Conservation (phyloP, 92 coral and sea anemone species). For the Desmophyllum pertusum region DNA sequence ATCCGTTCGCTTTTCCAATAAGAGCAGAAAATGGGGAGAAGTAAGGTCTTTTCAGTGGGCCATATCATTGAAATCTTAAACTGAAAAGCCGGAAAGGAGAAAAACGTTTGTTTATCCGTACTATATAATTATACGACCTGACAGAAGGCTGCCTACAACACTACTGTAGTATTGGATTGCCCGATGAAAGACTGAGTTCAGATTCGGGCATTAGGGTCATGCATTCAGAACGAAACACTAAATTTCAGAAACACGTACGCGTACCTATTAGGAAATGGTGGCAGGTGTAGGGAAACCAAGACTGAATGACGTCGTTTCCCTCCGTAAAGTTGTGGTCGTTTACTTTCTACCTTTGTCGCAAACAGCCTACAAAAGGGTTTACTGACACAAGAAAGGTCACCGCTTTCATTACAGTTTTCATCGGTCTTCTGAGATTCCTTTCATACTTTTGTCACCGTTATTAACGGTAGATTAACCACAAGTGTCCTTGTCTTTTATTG, state of each 20-base stretch:
- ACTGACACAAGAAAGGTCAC: constrained; percentile 1
- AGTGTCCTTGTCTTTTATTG: background rate
- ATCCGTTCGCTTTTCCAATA: background rate
- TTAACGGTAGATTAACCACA: background rate
- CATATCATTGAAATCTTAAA: background rate
- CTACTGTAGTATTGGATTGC: background rate
- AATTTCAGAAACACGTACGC: constrained; percentile 28
- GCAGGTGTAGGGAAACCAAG: constrained; percentile 24
- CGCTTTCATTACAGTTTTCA: constrained; percentile 1
- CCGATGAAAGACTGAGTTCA: background rate
- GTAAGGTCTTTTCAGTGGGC: background rate
- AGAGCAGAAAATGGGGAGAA: background rate
- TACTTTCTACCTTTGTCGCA: background rate
- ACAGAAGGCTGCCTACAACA: too few relatives aligned
- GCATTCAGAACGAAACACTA: too few relatives aligned
- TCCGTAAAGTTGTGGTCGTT: constrained; percentile 5
- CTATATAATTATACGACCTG: too few relatives aligned
- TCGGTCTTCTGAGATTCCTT: background rate
- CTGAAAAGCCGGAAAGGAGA: too few relatives aligned
- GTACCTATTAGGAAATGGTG: constrained; percentile 28
- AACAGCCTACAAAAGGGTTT: constrained; percentile 6
- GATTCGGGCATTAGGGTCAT: too few relatives aligned
- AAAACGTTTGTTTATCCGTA: too few relatives aligned
- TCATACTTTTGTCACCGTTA: background rate
- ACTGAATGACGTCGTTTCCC: constrained; percentile 34